Evolutionary conservation across 2,888 invertebrate species (phyloP), one percentile per base, ranked within the genome.

Genomic region (Camptogramma bilineatum): DNA sequence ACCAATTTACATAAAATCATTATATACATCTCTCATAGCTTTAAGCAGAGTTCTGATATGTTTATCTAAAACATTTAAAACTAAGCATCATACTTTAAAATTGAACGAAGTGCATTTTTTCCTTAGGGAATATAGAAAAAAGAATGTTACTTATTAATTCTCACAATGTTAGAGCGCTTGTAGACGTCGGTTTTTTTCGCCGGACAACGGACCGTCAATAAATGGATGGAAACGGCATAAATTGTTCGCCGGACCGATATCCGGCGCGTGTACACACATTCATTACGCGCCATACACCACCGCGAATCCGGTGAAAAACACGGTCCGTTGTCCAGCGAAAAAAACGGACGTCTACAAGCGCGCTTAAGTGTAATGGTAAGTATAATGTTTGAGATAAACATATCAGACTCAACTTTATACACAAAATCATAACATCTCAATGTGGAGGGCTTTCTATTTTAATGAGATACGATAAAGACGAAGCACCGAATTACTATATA

Each of bases 1-100:
- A 93, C 92, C 93, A 93, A 91, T 92, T 92, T 93, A 93, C 92
- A 93, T 92, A 92, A 92, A 91, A 90, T 56, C 48, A 55, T 87
- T 86, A 87, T 89, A 87, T 92, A 92, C 92, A 93, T 88, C 86
- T 91, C 86, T 91, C 88, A 87, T 91, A 91, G 91, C 87, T 90
- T 88, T 86, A 89, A 7, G 56, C 34, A 7, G 56, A 39, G 48
- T 54, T 34, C 52, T 34, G 18, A 52, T 52, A 19, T 34, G 39
- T 48, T 48, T 56, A 31, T 8, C 8, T 34, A n/a, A 56, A 48
- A 48, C 39, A 56, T 31, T 50, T 18, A 8, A n/a, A 42, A 7
- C 17, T 16, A 17, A 44, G 17, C 16, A 16, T 42, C n/a, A 31
- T 31, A 9, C n/a, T n/a, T n/a, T n/a, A n/a, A n/a, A n/a, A 8